Base-by-base conservation (phyloP, 2,113 vertebrate species). In the Oreochromis aureus region DNA sequence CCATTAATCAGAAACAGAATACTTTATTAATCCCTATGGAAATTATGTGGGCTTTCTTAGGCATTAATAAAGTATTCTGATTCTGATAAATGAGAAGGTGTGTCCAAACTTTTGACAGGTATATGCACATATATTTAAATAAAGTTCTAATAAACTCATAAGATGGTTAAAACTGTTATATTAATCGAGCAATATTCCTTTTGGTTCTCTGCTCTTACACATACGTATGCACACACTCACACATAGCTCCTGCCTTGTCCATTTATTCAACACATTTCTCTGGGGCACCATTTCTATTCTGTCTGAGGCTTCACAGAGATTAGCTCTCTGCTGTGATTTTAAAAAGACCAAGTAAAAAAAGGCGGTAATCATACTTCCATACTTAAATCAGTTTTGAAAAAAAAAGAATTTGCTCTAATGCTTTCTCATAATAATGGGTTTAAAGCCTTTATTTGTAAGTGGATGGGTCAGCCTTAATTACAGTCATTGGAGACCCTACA, bases 401-500 rank as follows among this genome's bases (percentile, higher is more conserved):
- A 4, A 13, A 73, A 78, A 90, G 84, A 94, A 89, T 93, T 88
- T 86, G 48, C 73, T 92, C 71, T 81, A 87, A 88, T 90, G 90
- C 84, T 86, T 82, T 78, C 34, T 39, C 56, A 73, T 94, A 87
- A 83, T 93, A 94, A 94, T 92, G 87, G 90, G 58, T 89, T 93
- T 89, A 90, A 81, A 90, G 87, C 85, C 55, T 93, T 93, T 94
- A 92, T 94, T 95, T 93, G 76, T 84, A 83, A 92, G 84, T 91
- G 86, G 80, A 93, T 88, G 89, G 87, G 87, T 85, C 86, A 73
- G 84, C 87, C 83, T 91, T 95, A 95, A 94, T 95, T 92, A 92
- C 89, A 92, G 87, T 87, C 87, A 91, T 46, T 78, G 86, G 92
- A 89, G 91, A 91, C 92, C 89, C 78, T 39, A 41, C 78, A 73